phyloP scores from a whole-genome alignment of 2,113 vertebrate species.

The Grallaria varia region DNA sequence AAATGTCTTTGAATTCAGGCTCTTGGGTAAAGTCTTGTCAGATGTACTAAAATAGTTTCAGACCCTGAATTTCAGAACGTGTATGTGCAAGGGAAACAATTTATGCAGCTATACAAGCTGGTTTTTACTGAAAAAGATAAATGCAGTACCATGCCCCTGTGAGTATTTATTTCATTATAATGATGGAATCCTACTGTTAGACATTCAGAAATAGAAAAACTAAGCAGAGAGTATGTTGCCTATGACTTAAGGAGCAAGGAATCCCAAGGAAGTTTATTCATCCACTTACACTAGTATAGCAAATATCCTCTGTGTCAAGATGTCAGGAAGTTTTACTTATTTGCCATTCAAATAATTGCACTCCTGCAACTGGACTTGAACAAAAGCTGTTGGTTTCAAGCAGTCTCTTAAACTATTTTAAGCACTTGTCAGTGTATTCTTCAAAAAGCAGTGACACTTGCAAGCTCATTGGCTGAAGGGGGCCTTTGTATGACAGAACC shows the following conservation, averaged over 20 bases:
- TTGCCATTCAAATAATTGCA: background rate
- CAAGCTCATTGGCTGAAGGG: background rate
- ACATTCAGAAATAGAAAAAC: background rate
- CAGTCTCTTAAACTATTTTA: background rate
- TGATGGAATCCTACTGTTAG: background rate
- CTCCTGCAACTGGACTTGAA: background rate
- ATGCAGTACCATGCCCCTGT: background rate
- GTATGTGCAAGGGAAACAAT: background rate
- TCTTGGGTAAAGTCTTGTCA: background rate
- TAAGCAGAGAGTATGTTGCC: background rate
- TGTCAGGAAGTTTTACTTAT: background rate
- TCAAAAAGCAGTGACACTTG: background rate
- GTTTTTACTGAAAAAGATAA: background rate
- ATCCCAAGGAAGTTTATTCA: background rate
- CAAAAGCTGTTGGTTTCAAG: background rate
- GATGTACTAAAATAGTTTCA: background rate
- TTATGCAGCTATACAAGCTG: fast-evolving
- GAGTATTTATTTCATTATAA: background rate
- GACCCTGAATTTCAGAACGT: background rate
- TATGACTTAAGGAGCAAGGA: background rate
- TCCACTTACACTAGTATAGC: background rate
- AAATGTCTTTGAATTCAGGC: background rate
- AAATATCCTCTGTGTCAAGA: background rate
- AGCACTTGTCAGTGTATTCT: background rate
- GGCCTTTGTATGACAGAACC: background rate